Base-by-base conservation (phyloP, 2,797 vertebrate genomes). In the Xenentodon cancila region DNA sequence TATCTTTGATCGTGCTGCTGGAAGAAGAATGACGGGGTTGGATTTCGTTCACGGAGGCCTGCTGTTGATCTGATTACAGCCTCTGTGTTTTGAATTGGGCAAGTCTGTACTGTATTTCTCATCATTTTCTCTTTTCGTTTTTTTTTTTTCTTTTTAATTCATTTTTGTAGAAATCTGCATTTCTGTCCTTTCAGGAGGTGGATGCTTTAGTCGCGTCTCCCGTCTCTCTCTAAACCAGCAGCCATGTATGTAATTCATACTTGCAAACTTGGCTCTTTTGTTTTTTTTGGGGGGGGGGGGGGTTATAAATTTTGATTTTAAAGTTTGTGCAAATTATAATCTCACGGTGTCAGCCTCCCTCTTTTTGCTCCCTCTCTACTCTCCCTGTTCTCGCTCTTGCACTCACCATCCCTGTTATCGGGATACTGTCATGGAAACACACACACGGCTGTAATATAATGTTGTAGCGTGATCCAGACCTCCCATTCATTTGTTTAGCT, bases 401-500 rank as follows among this genome's bases (percentile, higher is more conserved):
- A 30, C 64, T 68, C 76, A 71, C 63, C 68, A 34, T 77, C 66
- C 53, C 59, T 80, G 71, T 79, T 82, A 78, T 79, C 80, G 78
- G 79, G 75, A 69, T 68, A 70, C 63, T 81, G 80, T 82, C 77
- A 84, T 80, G 56, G 71, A 87, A 83, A 86, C 73, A 70, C 79
- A 77, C 74, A 73, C 75, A 73, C 51, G 56, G 62, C 73, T 85
- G 88, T 81, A 89, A 87, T 73, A 77, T 66, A 79, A 87, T 32
- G 74, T 80, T 71, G 78, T 68, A 77, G 86, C 86, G 83, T 83
- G 77, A 90, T 89, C 81, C 84, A 88, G 90, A 90, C 88, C 89
- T 91, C 91, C 91, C 89, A 88, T 90, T 85, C 85, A 82, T 90
- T 91, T 92, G 89, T 92, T 92, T 91, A 89, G 84, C 81, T 77